phyloP scores from a whole-genome alignment of 2,888 invertebrate genomes.

The Thecocarcelia acutangulata region DNA sequence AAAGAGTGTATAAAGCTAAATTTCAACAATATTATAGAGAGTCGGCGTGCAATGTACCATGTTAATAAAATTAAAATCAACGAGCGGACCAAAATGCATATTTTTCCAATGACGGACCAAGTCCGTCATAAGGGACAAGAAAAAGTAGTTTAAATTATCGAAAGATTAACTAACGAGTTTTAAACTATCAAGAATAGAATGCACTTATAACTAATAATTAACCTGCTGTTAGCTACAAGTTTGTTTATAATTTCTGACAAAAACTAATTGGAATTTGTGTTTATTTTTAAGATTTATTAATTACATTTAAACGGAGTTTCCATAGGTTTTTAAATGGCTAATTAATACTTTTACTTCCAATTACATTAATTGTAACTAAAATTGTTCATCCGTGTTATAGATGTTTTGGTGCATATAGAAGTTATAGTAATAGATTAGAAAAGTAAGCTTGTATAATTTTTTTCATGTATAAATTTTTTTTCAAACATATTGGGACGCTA shows the following conservation, averaged over 20 bases:
- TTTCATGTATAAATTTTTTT: too few relatives aligned
- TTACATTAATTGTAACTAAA: constrained; percentile 16
- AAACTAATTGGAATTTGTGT: constrained; percentile 18
- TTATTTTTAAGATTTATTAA: constrained; percentile 48
- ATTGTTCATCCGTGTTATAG: constrained; percentile 1
- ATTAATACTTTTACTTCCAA: constrained; percentile 20
- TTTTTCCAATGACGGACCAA: too few relatives aligned
- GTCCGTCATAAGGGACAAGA: too few relatives aligned
- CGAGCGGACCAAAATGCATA: too few relatives aligned
- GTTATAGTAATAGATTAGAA: constrained; percentile 26
- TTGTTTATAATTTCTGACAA: constrained; percentile 36
- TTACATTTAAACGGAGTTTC: constrained; percentile 34
- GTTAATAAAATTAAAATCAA: too few relatives aligned
- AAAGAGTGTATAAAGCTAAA: too few relatives aligned
- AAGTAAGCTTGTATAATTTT: constrained; percentile 7
- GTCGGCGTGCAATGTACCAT: too few relatives aligned
- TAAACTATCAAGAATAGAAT: too few relatives aligned
- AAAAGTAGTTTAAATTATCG: too few relatives aligned
- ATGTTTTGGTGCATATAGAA: constrained; percentile 22
- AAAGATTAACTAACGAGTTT: too few relatives aligned
- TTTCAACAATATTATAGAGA: too few relatives aligned
- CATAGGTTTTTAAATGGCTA: constrained; percentile 32
- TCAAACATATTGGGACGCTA: constrained; percentile 12
- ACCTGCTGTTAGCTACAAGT: neutral
- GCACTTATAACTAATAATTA: neutral